Conservation (phyloP, 2,113 vertebrate genomes). For the Pristiophorus japonicus region DNA sequence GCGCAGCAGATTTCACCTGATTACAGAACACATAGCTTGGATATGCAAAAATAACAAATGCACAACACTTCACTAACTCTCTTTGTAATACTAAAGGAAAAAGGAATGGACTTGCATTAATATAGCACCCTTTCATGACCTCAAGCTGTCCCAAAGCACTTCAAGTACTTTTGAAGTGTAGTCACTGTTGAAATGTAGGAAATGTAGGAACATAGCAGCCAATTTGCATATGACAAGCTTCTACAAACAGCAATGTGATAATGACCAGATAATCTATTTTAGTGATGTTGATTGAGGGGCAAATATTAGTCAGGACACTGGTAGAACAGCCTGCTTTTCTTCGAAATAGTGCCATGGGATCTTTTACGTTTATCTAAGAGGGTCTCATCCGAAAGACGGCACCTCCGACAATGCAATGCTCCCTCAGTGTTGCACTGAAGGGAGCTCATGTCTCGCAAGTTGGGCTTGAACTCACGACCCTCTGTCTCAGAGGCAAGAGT, state of each 20-base stretch:
- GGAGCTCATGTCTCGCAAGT: not conserved
- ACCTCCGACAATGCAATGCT: not conserved
- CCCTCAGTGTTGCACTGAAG: not conserved
- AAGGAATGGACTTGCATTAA: not conserved
- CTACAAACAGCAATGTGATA: not conserved
- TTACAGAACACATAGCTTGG: not conserved
- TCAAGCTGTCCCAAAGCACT: not conserved
- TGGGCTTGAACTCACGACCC: not conserved
- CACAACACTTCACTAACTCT: not conserved
- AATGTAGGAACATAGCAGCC: not conserved
- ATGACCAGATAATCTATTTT: not conserved
- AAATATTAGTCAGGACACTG: not conserved
- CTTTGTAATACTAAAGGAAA: not conserved
- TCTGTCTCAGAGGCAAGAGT: not conserved
- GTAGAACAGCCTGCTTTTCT: not conserved
- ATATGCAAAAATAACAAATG: not conserved
- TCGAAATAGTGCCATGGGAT: not conserved
- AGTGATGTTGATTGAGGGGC: not conserved
- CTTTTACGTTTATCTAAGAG: not conserved
- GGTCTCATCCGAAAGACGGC: not conserved
- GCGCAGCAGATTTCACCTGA: not conserved
- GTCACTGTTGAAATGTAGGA: not conserved
- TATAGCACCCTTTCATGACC: not conserved
- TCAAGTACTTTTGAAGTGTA: not conserved
- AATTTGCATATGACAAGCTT: not conserved